Evolutionary conservation across 2,797 vertebrate genomes (phyloP).

Genomic region (Clarias pachynema): DNA sequence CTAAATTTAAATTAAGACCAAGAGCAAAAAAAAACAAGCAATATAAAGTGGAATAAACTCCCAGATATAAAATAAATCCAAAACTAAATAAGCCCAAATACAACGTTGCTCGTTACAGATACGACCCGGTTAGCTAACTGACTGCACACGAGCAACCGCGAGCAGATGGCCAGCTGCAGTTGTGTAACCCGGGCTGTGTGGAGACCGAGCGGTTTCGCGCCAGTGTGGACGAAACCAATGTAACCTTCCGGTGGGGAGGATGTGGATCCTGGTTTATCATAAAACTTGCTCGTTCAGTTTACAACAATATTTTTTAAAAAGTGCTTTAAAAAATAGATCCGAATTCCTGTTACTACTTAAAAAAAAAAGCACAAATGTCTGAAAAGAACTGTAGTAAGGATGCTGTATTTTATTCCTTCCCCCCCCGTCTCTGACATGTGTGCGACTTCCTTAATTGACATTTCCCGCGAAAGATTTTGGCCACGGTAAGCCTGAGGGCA

Average conservation of each 20-base stretch:
- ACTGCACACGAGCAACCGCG: neutral
- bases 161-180: neutral
- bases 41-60: neutral
- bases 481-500: neutral
- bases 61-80: neutral
- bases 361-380: neutral
- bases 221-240: constrained; percentile 65
- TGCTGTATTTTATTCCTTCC: fast-evolving
- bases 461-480: constrained; percentile 68
- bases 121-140: neutral
- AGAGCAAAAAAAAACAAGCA: neutral
- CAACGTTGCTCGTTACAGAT: neutral
- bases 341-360: fast-evolving
- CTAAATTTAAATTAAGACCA: neutral
- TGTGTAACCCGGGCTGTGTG: neutral
- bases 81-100: neutral
- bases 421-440: constrained; percentile 32
- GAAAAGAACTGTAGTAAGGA: neutral
- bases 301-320: no score
- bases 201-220: constrained; percentile 69
- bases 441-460: constrained; percentile 32
- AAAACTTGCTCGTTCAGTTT: neutral
- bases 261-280: neutral
- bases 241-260: constrained; percentile 5
- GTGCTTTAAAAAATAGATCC: neutral